Base-by-base conservation (phyloP, 2,797 vertebrate genomes). In the Artibeus lituratus region DNA sequence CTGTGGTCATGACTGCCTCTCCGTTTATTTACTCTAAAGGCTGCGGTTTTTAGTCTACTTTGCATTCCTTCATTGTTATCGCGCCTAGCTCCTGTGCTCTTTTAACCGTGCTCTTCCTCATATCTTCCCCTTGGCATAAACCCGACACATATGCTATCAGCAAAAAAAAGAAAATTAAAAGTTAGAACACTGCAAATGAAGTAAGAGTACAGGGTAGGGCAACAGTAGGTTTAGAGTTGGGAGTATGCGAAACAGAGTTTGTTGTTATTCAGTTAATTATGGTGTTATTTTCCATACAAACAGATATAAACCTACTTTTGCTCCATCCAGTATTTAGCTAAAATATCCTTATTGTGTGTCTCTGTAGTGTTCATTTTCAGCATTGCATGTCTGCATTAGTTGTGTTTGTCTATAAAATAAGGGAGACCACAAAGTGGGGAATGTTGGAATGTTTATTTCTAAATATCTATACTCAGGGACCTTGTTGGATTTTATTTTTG, bases 321-420 rank as follows among this genome's bases (percentile, higher is more conserved):
- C 21, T 12, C n/a, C 11, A 53, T 7, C 76, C 21, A 5, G 21
- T 78, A 32, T 57, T 93, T 96, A 26, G 42, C 4, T 80, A 53
- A 72, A n/a, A 65, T 77, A 12, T 18, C 14, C 14, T 57, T 96
- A 91, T 44, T 35, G 21, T 59, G 26, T 81, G 5, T 90, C 29
- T 89, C 37, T 95, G 6, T 83, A 67, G 29, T 78, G 4, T 44
- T 93, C 21, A 39, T 90, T 87, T 96, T 85, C 57, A 88, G 16
- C 49, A 89, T 0, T 89, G 37, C 49, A 32, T 92, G 21, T 87
- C 76, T 96, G n/a, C 4, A 14, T 89, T 94, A 62, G 21, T 78
- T 78, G 39, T 90, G 10, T 69, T 57, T 69, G 19, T 91, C 76
- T 81, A 2, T 92, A 80, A 94, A 87, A 91, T 83, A 90, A 73